Evolutionary conservation across 1,140 invertebrate species (phyloP).

Genomic region (Macrobrachium rosenbergii): DNA sequence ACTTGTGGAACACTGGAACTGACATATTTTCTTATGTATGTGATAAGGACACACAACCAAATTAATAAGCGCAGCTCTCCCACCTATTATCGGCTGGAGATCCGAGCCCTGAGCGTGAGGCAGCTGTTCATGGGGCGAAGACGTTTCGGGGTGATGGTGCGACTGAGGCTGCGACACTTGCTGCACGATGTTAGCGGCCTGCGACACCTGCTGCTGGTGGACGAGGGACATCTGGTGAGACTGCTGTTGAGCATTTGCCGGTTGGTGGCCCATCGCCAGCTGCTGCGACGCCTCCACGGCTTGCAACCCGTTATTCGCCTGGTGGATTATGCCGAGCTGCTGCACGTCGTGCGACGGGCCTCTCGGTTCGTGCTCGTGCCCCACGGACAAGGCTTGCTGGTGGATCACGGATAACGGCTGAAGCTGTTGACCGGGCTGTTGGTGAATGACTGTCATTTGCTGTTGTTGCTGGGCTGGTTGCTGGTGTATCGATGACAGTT

Average conservation of each 20-base stretch:
- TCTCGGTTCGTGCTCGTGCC: background rate
- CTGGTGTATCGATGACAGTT: background rate
- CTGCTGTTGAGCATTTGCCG: too few species aligned
- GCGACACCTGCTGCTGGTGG: too few species aligned
- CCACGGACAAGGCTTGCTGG: background rate
- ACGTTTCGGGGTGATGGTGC: background rate
- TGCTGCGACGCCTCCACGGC: too few species aligned
- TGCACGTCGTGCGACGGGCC: background rate
- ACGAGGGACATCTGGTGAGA: too few species aligned
- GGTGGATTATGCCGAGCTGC: background rate
- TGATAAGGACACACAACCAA: too few species aligned
- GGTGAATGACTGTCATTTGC: background rate
- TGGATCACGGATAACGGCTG: slow-evolving; percentile 1
- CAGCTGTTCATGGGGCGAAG: background rate
- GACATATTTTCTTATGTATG: too few species aligned
- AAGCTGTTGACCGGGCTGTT: background rate
- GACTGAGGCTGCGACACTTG: too few species aligned
- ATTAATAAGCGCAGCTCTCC: background rate
- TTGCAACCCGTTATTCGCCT: too few species aligned
- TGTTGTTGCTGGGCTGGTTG: background rate
- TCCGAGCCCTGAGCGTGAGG: background rate
- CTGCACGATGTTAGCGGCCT: background rate
- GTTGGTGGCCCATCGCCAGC: too few species aligned
- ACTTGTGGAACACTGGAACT: too few species aligned
- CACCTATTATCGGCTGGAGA: slow-evolving; percentile 1